Base-by-base conservation (phyloP, 2,113 vertebrate genomes). In the Heliornis fulica region DNA sequence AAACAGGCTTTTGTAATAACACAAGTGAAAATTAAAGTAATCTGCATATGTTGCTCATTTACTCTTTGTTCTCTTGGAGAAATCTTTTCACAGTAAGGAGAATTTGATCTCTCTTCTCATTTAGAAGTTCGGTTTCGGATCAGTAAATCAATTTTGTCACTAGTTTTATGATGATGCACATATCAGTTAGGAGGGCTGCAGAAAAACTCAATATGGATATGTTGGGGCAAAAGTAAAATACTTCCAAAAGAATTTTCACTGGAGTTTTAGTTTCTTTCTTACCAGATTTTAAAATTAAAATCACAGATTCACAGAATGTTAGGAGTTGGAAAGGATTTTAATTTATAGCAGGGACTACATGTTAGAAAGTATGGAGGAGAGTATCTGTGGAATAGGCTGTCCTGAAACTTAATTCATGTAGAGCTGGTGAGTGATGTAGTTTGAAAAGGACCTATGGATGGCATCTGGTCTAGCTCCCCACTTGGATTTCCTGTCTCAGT, bases 171-270 rank as follows among this genome's bases (percentile, higher is more conserved):
- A 38, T 57, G 31, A 40, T 59, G 3, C 17, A 48, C 7, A 4
- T 65, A 1, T 23, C 0, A 0, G 3, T 34, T n/a, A 57, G 32
- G 8, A 87, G 59, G 69, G 21, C 23, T 43, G 10, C 26, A 69
- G 43, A 32, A 69, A 76, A 51, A 16, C 8, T 14, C 4, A 23
- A 0, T 60, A 14, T 18, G 5, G 6, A 5, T 41, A 38, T 34
- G 69, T 92, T 51, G 77, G 40, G 57, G 26, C 3, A 32, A 11
- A 63, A 87, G 11, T 48, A 25, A 54, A 86, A 53, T 53, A 59
- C 18, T 86, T 60, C 15, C 16, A 48, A 21, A 92, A 83, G 20
- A 41, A 34, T 60, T 60, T 77, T 19, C 1, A 0, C 61, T 76
- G 28, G 26, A 36, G 7, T 60, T 9, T 3, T n/a, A 15, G 65